Evolutionary conservation across 1,140 invertebrate genomes (phyloP).

Genomic region (Leptinotarsa defecta): DNA sequence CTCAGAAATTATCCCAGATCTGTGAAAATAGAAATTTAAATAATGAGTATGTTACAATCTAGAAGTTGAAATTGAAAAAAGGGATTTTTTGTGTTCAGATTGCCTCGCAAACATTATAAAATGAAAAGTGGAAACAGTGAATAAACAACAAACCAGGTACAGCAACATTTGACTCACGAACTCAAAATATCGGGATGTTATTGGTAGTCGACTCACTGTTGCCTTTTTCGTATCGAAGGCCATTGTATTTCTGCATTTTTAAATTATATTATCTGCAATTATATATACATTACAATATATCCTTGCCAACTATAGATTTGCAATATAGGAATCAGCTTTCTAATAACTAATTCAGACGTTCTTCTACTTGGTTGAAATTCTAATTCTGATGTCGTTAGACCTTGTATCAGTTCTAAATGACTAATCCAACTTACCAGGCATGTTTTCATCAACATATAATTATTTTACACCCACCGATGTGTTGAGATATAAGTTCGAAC

Average conservation of each 20-base stretch:
- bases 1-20: no score
- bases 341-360: constrained; percentile 14
- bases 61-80: no score
- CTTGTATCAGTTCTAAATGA: constrained; percentile 19
- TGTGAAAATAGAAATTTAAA: no score
- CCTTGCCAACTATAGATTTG: constrained; percentile 3
- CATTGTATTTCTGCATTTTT: neutral
- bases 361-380: neutral
- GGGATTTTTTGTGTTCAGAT: no score
- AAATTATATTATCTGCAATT: neutral
- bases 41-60: no score
- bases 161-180: no score
- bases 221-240: neutral
- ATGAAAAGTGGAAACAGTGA: no score
- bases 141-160: no score
- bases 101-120: no score
- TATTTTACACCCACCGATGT: constrained; percentile 1
- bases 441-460: constrained; percentile 6
- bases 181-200: no score
- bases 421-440: neutral
- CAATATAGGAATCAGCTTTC: constrained; percentile 11
- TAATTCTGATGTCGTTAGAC: constrained; percentile 5
- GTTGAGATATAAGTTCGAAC: neutral
- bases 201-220: neutral
- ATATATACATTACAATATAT: neutral